Evolutionary conservation across 2,888 invertebrate genomes (phyloP).

Genomic region (Agrotis segetum): DNA sequence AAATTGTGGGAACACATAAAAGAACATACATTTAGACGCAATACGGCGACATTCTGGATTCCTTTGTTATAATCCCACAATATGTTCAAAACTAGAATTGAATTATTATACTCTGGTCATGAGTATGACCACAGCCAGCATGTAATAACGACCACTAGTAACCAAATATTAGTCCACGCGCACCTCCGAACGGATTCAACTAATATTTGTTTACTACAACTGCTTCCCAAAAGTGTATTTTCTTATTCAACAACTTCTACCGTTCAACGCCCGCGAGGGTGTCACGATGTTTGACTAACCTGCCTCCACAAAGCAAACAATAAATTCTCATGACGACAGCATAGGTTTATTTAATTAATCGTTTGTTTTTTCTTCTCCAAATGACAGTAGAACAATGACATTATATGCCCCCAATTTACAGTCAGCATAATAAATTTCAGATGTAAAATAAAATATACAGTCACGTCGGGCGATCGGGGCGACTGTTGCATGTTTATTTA

Average conservation of each 20-base stretch:
- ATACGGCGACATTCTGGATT: constrained; percentile 5
- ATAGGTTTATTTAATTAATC: constrained; percentile 38
- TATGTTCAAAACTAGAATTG: constrained; percentile 23
- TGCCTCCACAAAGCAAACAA: constrained; percentile 75
- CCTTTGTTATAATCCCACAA: constrained; percentile 22
- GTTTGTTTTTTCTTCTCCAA: constrained; percentile 5
- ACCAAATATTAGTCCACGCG: constrained; percentile 86
- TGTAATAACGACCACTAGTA: constrained; percentile 84
- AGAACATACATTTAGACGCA: constrained; percentile 1
- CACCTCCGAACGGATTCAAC: constrained; percentile 87
- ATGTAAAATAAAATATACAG: constrained; percentile 56
- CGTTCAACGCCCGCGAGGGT: constrained; percentile 83
- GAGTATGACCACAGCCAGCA: constrained; percentile 73
- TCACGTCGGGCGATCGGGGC: constrained; percentile 52
- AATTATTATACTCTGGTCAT: constrained; percentile 21
- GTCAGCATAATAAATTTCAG: constrained; percentile 30
- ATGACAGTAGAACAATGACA: constrained; percentile 6
- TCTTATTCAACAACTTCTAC: constrained; percentile 87
- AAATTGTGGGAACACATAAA: constrained; percentile 31
- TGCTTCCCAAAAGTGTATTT: constrained; percentile 88
- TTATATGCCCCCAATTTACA: constrained; percentile 1
- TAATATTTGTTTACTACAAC: constrained; percentile 87
- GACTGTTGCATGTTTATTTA: constrained; percentile 59
- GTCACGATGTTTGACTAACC: constrained; percentile 82
- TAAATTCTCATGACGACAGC: constrained; percentile 64